phyloP scores from a whole-genome alignment of 2,797 vertebrate species.

The Capromys pilorides region DNA sequence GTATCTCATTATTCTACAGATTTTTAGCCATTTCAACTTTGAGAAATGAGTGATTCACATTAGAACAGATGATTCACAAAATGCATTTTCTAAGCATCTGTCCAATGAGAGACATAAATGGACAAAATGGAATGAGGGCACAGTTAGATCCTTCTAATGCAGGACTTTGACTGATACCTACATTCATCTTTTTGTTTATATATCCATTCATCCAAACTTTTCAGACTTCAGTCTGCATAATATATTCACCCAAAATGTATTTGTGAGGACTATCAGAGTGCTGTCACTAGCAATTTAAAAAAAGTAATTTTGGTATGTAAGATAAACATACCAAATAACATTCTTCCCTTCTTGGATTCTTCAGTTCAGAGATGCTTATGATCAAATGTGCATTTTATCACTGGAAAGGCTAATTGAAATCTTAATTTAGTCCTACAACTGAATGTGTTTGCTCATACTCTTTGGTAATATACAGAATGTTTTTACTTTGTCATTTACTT shows the following conservation, averaged over 20 bases:
- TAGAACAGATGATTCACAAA: slow-evolving; percentile 53
- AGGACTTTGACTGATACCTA: background rate
- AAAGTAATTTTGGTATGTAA: background rate
- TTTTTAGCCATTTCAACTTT: slow-evolving; percentile 57
- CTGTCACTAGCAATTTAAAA: slow-evolving; percentile 10
- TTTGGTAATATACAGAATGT: slow-evolving; percentile 15
- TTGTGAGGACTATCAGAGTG: slow-evolving; percentile 42
- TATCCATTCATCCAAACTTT: slow-evolving; percentile 2
- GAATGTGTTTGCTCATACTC: slow-evolving; percentile 44
- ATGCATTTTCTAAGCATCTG: slow-evolving; percentile 45
- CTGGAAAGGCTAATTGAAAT: slow-evolving; percentile 49
- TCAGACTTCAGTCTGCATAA: background rate
- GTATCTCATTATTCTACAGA: slow-evolving; percentile 44
- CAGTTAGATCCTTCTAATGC: slow-evolving; percentile 21
- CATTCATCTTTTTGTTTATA: slow-evolving; percentile 34
- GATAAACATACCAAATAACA: slow-evolving; percentile 37
- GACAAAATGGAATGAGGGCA: slow-evolving; percentile 26
- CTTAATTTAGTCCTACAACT: slow-evolving; percentile 51
- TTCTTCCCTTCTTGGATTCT: background rate
- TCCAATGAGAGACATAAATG: slow-evolving; percentile 62
- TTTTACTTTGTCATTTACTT: slow-evolving; percentile 6
- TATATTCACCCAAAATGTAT: background rate
- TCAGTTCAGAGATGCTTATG: slow-evolving; percentile 46
- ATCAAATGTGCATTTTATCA: slow-evolving; percentile 60
- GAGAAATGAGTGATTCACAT: slow-evolving; percentile 57